A percentile compares a stretch with the other conserved stretches of the same genome.
Conservation (phyloP, 2,797 vertebrate genomes). For the Salarias fasciatus region DNA sequence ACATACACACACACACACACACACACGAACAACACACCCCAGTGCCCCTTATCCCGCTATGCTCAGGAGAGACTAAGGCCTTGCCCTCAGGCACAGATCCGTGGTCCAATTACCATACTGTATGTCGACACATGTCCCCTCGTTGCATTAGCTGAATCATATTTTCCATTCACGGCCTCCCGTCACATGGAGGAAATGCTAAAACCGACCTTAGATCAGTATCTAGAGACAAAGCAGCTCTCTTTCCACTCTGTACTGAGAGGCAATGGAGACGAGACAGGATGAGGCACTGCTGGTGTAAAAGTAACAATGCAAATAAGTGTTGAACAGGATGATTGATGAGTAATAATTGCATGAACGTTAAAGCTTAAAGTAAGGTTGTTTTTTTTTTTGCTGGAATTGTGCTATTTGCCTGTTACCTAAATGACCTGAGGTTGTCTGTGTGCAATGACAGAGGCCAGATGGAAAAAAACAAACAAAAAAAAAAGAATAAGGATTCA, state of each 20-base stretch:
- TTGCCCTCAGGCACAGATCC: conserved; percentile 57
- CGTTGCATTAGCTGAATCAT: conserved; percentile 47
- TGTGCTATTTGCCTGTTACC: conserved; percentile 38
- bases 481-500: conserved; percentile 2
- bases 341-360: conserved; percentile 35
- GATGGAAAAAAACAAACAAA: conserved; percentile 6
- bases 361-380: conserved; percentile 8
- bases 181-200: conserved; percentile 48
- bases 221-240: conserved; percentile 39
- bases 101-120: conserved; percentile 57
- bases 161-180: conserved; percentile 40
- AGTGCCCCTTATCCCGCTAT: conserved; percentile 62
- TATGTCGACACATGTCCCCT: conserved; percentile 53
- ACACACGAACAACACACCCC: conserved; percentile 35
- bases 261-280: conserved; percentile 13
- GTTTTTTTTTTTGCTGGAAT: conserved; percentile 30
- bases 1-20: conserved; percentile 13
- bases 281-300: conserved; percentile 32
- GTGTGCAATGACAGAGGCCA: conserved; percentile 12
- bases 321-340: conserved; percentile 31
- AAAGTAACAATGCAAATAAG: conserved; percentile 36
- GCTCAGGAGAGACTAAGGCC: conserved; percentile 65
- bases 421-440: conserved; percentile 18
- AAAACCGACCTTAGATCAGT: conserved; percentile 59
- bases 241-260: conserved; percentile 10